Evolutionary conservation across 2,797 vertebrate genomes (phyloP).

Genomic region (Siniperca obscura): DNA sequence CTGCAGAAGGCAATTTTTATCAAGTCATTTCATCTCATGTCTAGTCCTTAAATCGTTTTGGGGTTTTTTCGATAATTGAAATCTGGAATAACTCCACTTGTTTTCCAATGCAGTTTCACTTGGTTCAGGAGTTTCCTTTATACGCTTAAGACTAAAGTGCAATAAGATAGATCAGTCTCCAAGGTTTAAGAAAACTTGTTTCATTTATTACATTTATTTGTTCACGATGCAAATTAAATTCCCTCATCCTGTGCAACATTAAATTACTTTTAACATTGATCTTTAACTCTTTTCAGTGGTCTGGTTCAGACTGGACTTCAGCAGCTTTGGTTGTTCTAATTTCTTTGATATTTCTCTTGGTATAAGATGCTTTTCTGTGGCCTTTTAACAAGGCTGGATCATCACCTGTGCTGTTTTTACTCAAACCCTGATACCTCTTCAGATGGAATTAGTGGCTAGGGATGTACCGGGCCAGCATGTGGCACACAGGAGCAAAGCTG

Average conservation of each 20-base stretch:
- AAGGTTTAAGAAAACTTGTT: constrained; percentile 8
- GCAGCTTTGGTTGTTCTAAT: constrained; percentile 3
- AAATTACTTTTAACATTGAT: not conserved
- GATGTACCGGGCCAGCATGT: constrained; percentile 52
- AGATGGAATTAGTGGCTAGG: constrained; percentile 35
- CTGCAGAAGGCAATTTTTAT: constrained; percentile 56
- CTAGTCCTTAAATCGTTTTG: constrained; percentile 35
- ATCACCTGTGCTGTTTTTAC: constrained; percentile 1
- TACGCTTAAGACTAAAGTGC: constrained; percentile 30
- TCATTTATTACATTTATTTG: constrained; percentile 3
- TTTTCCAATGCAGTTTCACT: constrained; percentile 35
- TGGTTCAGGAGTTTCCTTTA: constrained; percentile 16
- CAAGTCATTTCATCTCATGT: constrained; percentile 34
- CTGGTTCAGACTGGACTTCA: not conserved
- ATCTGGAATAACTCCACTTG: constrained; percentile 37
- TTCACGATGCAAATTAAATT: constrained; percentile 14
- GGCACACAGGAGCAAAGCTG: constrained; percentile 46
- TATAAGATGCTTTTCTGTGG: not conserved
- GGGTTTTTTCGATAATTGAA: constrained; percentile 58
- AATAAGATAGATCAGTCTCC: constrained; percentile 13
- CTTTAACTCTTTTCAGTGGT: constrained; percentile 8
- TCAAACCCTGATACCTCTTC: constrained; percentile 33
- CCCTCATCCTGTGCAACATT: not conserved
- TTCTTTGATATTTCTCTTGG: constrained; percentile 18
- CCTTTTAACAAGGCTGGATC: constrained; percentile 8